Evolutionary conservation across 2,888 invertebrate species (phyloP).

Genomic region (Acanthosepion pharaonis): DNA sequence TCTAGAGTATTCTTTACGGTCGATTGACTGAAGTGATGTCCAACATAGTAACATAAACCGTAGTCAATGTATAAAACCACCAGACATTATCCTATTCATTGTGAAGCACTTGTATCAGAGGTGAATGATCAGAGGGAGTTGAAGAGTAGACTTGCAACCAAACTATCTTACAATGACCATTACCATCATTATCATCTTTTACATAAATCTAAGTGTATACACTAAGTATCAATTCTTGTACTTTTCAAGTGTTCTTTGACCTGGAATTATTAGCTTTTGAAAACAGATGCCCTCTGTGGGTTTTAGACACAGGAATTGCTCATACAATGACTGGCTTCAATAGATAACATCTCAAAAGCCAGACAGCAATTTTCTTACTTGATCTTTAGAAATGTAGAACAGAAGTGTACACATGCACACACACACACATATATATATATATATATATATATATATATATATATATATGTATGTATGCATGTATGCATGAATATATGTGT

Average conservation of each 20-base stretch:
- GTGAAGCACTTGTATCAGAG: background rate
- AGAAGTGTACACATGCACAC: background rate
- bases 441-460: too few relatives aligned
- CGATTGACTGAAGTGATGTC: too few relatives aligned
- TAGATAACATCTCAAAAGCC: conserved; percentile 6
- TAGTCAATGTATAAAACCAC: background rate
- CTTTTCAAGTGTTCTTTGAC: conserved; percentile 4
- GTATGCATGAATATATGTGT: too few relatives aligned
- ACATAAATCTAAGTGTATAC: background rate
- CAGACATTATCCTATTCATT: background rate
- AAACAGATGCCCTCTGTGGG: background rate
- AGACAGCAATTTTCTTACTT: background rate
- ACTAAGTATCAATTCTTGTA: conserved; percentile 18
- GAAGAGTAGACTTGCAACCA: background rate
- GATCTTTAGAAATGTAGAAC: background rate
- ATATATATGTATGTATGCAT: too few relatives aligned
- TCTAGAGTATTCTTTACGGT: too few relatives aligned
- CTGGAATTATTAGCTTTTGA: conserved; percentile 4
- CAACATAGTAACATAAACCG: background rate
- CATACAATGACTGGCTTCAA: background rate
- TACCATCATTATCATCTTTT: background rate
- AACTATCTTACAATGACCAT: background rate
- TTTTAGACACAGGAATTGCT: background rate
- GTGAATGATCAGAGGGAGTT: background rate
- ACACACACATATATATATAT: too few relatives aligned